phyloP scores from a whole-genome alignment of 1,140 invertebrate species.

The Papilio aristodemus region DNA sequence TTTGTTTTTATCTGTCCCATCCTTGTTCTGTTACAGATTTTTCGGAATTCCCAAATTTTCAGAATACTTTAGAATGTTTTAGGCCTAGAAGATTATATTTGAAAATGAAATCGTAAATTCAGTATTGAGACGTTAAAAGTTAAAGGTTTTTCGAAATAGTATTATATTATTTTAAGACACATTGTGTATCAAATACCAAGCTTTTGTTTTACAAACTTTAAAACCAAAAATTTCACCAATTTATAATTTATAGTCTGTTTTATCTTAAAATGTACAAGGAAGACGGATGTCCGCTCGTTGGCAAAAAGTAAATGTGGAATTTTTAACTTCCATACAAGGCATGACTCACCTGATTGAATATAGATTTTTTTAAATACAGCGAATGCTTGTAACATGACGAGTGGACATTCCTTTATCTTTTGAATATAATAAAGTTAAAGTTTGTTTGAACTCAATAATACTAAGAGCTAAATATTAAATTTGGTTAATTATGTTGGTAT shows the following conservation, averaged over 20 bases:
- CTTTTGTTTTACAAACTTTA: not conserved
- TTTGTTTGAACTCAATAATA: too few relatives aligned
- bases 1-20: conserved; percentile 5
- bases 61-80: not conserved
- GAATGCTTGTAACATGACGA: too few relatives aligned
- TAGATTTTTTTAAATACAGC: not conserved
- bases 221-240: not conserved
- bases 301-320: conserved; percentile 1
- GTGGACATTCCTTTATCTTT: too few relatives aligned
- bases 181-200: too few relatives aligned
- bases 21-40: not conserved
- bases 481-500: too few relatives aligned
- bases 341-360: not conserved
- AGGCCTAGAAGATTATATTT: not conserved
- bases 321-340: not conserved
- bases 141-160: too few relatives aligned
- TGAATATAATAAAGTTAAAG: too few relatives aligned
- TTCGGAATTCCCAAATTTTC: not conserved
- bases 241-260: not conserved
- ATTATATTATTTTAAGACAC: too few relatives aligned
- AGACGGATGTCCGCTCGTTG: conserved; percentile 1
- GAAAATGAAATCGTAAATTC: too few relatives aligned
- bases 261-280: not conserved
- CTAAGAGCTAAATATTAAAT: too few relatives aligned
- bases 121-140: too few relatives aligned